Percentiles rank a stretch among this genome's conserved stretches.
Conservation (phyloP, 1,140 invertebrate species). For the Camponotus pennsylvanicus region DNA sequence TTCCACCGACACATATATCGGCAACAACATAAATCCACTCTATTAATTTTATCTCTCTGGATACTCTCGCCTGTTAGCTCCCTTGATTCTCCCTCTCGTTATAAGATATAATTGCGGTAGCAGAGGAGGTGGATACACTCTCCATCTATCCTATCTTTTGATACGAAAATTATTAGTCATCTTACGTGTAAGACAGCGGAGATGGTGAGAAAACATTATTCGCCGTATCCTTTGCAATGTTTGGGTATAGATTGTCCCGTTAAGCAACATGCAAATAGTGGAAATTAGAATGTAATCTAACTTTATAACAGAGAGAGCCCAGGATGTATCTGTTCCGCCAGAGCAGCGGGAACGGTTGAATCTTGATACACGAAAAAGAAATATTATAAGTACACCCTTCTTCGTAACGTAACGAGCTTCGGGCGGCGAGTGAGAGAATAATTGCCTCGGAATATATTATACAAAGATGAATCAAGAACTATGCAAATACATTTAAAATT, state of each 20-base stretch:
- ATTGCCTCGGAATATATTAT: too few relatives aligned
- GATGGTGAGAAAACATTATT: slow-evolving; percentile 28
- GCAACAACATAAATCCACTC: background rate
- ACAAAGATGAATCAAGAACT: background rate
- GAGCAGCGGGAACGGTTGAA: background rate
- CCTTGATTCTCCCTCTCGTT: background rate
- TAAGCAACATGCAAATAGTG: slow-evolving; percentile 22
- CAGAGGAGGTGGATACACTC: background rate
- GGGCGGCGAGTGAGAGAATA: slow-evolving; percentile 15
- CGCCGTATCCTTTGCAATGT: background rate
- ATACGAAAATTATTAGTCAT: slow-evolving; percentile 39
- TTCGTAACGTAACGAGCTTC: background rate
- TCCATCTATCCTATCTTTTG: background rate
- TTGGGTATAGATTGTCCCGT: slow-evolving; percentile 30
- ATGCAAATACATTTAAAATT: background rate
- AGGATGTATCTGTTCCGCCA: slow-evolving; percentile 24
- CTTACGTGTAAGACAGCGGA: background rate
- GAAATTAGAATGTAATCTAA: slow-evolving; percentile 52
- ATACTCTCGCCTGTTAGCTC: background rate
- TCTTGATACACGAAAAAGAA: slow-evolving; percentile 40
- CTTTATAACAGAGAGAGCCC: slow-evolving; percentile 17
- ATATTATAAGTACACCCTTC: slow-evolving; percentile 36
- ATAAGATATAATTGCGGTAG: background rate
- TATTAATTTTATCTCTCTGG: background rate
- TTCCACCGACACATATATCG: background rate